Conservation (phyloP, 2,797 vertebrate genomes). For the Sparidentex hasta region DNA sequence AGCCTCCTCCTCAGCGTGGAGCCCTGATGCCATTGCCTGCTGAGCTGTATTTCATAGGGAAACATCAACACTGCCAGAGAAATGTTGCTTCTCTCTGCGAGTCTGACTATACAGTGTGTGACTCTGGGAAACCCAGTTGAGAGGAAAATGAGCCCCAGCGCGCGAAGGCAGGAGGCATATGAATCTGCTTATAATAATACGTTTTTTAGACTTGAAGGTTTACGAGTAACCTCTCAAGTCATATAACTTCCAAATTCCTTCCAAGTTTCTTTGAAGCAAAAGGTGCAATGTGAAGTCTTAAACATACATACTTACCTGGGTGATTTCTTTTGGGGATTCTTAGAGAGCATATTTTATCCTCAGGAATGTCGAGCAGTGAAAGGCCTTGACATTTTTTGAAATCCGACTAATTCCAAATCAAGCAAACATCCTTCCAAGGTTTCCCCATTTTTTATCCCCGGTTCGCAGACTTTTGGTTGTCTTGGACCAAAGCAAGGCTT, state of each 20-base stretch:
- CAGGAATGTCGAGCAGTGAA: constrained; percentile 15
- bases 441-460: constrained; percentile 29
- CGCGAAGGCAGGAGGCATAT: constrained; percentile 17
- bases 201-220: constrained; percentile 26
- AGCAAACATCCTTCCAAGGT: constrained; percentile 29
- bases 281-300: background rate
- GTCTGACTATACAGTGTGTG: constrained; percentile 31
- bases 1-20: constrained; percentile 38
- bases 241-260: constrained; percentile 14
- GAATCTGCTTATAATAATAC: constrained; percentile 46
- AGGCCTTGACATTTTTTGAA: background rate
- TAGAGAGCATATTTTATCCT: constrained; percentile 15
- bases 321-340: constrained; percentile 12
- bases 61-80: constrained; percentile 60
- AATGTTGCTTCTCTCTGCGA: constrained; percentile 37
- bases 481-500: constrained; percentile 35
- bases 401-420: constrained; percentile 43
- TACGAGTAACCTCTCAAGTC: constrained; percentile 16
- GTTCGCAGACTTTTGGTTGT: constrained; percentile 23
- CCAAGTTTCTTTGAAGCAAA: constrained; percentile 10
- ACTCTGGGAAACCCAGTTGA: constrained; percentile 32
- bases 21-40: constrained; percentile 49
- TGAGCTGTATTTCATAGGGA: constrained; percentile 59
- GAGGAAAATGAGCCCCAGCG: constrained; percentile 31
- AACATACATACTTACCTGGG: background rate